Percentiles rank a stretch among this genome's conserved stretches.
phyloP scores from a whole-genome alignment of 2,888 invertebrate species.

The Lasioglossum zephyrum region DNA sequence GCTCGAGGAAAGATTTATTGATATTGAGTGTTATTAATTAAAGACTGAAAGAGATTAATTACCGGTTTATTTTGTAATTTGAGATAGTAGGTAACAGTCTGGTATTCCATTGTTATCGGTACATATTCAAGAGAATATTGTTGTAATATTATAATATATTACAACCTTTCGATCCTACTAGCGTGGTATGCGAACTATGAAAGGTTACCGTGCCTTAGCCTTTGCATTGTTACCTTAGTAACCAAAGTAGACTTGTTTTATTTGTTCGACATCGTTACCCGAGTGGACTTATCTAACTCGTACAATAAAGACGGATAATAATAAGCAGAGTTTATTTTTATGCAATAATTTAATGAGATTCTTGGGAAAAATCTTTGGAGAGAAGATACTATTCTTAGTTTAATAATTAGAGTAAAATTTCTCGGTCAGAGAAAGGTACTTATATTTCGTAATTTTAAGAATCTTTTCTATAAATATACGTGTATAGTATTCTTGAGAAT shows the following conservation, averaged over 20 bases:
- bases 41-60: not conserved
- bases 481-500: not conserved
- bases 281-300: not conserved
- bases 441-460: not conserved
- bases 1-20: not conserved
- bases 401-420: not conserved
- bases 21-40: not conserved
- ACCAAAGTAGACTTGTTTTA: not conserved
- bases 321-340: not conserved
- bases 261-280: not conserved
- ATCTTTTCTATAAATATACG: not conserved
- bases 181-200: not conserved
- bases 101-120: not conserved
- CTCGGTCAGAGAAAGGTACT: not conserved
- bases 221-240: not conserved
- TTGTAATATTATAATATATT: not conserved
- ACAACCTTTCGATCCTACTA: not conserved
- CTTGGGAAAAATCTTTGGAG: not conserved
- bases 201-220: not conserved
- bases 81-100: not conserved
- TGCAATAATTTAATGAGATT: not conserved
- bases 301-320: not conserved
- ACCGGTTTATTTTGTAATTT: not conserved
- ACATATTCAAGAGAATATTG: not conserved
- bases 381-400: not conserved